Conservation (phyloP, 2,113 vertebrate genomes). For the Cyrtonyx montezumae region DNA sequence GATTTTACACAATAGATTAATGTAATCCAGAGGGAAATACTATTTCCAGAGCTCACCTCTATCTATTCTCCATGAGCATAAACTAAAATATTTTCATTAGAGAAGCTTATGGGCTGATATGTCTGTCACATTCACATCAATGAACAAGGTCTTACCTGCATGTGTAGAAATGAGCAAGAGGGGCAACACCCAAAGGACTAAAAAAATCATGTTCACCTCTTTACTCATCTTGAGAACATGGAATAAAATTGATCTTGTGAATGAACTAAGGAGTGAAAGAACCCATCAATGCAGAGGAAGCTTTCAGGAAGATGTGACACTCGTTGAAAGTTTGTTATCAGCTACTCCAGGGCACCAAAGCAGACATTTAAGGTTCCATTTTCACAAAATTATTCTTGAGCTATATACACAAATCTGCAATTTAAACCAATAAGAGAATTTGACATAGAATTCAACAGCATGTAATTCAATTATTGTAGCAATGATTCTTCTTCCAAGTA, state of each 20-base stretch:
- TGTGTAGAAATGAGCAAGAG: neutral
- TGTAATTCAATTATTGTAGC: neutral
- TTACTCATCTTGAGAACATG: neutral
- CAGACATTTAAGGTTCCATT: neutral
- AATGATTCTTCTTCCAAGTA: neutral
- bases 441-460: neutral
- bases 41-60: neutral
- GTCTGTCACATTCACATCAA: neutral
- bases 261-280: neutral
- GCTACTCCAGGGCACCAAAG: neutral
- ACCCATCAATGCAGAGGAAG: neutral
- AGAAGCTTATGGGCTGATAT: neutral
- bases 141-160: neutral
- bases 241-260: neutral
- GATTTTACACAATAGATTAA: neutral
- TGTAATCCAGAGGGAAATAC: neutral
- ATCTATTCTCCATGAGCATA: neutral
- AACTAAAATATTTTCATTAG: neutral
- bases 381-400: neutral
- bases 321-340: neutral
- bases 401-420: neutral
- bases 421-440: neutral
- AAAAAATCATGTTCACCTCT: neutral
- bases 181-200: neutral
- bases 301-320: neutral